phyloP scores from a whole-genome alignment of 2,113 vertebrate genomes.

The Ariopsis seemanni region DNA sequence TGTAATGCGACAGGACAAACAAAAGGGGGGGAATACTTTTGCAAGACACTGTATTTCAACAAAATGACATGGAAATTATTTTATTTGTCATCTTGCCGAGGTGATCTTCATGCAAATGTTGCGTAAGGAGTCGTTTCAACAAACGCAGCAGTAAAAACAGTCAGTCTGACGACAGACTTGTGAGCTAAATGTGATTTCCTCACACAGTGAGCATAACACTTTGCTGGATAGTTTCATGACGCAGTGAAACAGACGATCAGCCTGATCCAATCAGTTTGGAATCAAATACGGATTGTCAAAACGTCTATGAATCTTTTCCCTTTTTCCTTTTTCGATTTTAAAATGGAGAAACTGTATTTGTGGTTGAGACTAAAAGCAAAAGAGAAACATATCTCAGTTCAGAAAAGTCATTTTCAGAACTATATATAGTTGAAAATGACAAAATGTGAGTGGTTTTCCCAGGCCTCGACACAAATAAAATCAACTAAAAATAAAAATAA shows the following conservation, averaged over 20 bases:
- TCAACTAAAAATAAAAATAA: constrained; percentile 55
- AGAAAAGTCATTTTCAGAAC: not conserved
- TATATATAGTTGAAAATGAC: not conserved
- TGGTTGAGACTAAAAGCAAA: not conserved
- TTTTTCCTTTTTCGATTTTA: not conserved
- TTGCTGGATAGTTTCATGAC: not conserved
- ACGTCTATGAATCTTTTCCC: not conserved
- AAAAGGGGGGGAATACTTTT: too few species aligned
- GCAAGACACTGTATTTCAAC: not conserved
- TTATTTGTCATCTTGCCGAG: not conserved
- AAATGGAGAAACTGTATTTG: not conserved
- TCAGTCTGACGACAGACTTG: not conserved
- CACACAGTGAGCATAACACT: not conserved
- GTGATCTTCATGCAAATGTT: not conserved
- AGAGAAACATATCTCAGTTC: not conserved
- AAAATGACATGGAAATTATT: not conserved
- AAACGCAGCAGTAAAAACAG: too few species aligned
- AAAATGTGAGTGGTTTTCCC: not conserved
- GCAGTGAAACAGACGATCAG: not conserved
- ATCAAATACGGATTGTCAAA: not conserved
- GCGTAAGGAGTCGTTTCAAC: not conserved
- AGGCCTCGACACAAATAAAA: constrained; percentile 29
- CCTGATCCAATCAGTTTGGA: not conserved
- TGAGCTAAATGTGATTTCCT: not conserved
- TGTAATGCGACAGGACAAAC: too few species aligned